Conservation (phyloP, 2,113 vertebrate species). For the Melanotaenia duboulayi region DNA sequence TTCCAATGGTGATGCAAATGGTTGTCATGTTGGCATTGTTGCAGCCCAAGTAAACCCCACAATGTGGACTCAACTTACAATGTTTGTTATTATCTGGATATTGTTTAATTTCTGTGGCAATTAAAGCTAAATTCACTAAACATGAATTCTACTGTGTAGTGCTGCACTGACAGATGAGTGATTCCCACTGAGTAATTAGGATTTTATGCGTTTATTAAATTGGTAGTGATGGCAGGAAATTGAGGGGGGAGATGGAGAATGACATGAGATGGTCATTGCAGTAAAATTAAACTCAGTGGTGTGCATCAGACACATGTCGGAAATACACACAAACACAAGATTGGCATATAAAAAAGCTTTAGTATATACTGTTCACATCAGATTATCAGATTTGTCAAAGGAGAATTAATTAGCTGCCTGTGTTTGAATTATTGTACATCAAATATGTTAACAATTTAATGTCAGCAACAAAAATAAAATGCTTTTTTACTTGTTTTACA, state of each 20-base stretch:
- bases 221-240: conserved; percentile 7
- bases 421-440: too few relatives aligned
- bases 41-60: too few relatives aligned
- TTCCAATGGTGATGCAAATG: too few relatives aligned
- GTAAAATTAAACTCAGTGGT: conserved; percentile 1
- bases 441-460: too few relatives aligned
- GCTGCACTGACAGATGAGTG: not conserved
- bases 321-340: not conserved
- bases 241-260: not conserved
- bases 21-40: too few relatives aligned
- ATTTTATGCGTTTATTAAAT: too few relatives aligned
- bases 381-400: not conserved
- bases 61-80: too few relatives aligned
- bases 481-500: too few relatives aligned
- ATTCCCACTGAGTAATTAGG: not conserved
- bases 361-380: not conserved
- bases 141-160: not conserved
- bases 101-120: too few relatives aligned
- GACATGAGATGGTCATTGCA: not conserved
- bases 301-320: not conserved
- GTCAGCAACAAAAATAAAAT: too few relatives aligned
- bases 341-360: not conserved
- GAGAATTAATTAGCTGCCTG: not conserved
- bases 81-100: too few relatives aligned
- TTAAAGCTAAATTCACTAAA: too few relatives aligned